Percentiles rank a stretch among this genome's conserved stretches.
Conservation (phyloP, 2,797 vertebrate genomes). For the Fratercula arctica region DNA sequence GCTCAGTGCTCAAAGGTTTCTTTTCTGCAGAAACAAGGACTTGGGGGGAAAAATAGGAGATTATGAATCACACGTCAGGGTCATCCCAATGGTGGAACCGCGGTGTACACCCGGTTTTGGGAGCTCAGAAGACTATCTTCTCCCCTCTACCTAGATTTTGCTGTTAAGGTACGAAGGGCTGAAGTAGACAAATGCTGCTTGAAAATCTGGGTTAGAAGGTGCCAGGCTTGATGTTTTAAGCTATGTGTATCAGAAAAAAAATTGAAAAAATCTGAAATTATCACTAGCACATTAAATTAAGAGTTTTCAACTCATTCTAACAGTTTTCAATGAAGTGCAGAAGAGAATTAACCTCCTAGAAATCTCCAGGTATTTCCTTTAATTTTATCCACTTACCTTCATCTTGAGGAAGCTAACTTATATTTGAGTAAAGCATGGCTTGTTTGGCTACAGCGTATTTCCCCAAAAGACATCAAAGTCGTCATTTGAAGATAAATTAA, state of each 20-base stretch:
- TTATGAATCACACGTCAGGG: background rate
- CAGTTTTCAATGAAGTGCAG: background rate
- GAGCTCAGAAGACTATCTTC: background rate
- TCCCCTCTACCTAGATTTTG: background rate
- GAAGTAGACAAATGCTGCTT: background rate
- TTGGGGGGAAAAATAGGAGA: background rate
- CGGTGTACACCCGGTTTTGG: too few species aligned
- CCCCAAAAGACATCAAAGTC: background rate
- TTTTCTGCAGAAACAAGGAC: background rate
- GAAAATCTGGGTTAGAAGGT: background rate
- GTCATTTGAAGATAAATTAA: background rate
- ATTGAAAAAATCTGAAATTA: background rate
- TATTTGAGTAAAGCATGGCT: background rate
- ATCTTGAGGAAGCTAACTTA: background rate
- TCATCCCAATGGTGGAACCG: background rate
- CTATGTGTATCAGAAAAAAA: background rate
- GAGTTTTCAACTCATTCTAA: background rate
- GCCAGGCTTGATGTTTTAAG: background rate
- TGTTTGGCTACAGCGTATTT: background rate
- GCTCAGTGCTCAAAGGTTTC: background rate
- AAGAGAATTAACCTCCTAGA: background rate
- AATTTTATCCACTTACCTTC: background rate
- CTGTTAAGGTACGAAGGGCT: background rate
- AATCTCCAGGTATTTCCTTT: background rate
- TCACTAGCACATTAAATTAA: background rate